Evolutionary conservation across 1,140 invertebrate genomes (phyloP).

Genomic region (Diachasmimorpha longicaudata): DNA sequence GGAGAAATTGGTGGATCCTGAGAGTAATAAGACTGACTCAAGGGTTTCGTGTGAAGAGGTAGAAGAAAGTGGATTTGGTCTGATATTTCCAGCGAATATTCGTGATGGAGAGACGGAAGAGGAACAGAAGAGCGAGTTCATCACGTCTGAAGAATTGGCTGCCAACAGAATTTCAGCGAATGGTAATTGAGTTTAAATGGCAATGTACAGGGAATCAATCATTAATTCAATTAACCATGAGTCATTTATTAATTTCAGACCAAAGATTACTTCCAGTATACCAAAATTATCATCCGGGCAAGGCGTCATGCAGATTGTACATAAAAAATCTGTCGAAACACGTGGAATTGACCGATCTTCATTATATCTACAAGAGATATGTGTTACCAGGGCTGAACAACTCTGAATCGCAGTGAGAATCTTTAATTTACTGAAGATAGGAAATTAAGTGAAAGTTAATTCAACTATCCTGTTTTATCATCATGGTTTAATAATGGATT

Average conservation of each 20-base stretch:
- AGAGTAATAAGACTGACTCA: constrained; percentile 15
- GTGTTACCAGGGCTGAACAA: constrained; percentile 60
- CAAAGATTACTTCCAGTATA: constrained; percentile 81
- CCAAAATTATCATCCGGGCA: constrained; percentile 84
- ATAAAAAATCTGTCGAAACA: constrained; percentile 91
- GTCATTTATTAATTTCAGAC: constrained; percentile 63
- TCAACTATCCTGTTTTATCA: no score
- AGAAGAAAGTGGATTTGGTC: constrained; percentile 58
- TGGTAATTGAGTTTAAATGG: constrained; percentile 45
- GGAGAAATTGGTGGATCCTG: constrained; percentile 45
- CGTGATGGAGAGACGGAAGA: constrained; percentile 44
- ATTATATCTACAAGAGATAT: constrained; percentile 80
- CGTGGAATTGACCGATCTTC: constrained; percentile 76
- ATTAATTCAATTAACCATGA: constrained; percentile 18
- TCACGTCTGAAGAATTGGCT: constrained; percentile 71
- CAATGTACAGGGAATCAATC: no score
- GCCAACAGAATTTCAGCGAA: constrained; percentile 73
- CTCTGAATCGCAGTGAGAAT: constrained; percentile 63
- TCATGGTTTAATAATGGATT: not conserved
- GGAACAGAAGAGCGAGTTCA: constrained; percentile 58
- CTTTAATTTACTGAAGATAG: not conserved
- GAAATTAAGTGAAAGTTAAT: not conserved
- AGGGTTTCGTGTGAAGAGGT: constrained; percentile 25
- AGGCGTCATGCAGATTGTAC: constrained; percentile 83
- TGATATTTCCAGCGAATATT: constrained; percentile 59